These are phyloP conservation scores for Drosophila kokeensis DNA, from an alignment of 2,888 invertebrate species.

Conservation along the genomic window DNA sequence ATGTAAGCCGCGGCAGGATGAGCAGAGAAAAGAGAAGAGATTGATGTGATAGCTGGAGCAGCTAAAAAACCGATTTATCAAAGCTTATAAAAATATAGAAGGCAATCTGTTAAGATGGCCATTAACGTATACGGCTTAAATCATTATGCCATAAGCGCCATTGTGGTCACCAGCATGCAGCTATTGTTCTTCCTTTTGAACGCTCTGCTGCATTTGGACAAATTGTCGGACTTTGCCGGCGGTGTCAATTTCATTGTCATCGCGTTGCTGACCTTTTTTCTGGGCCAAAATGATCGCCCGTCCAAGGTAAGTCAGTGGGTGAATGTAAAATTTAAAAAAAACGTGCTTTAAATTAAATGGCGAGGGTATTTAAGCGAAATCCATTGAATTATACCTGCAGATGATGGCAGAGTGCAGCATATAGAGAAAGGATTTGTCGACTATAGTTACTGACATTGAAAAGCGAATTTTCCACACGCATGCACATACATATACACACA, in stretches of 20 bases:
- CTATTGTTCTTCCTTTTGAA: constrained; percentile 94
- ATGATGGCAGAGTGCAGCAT: constrained; percentile 11
- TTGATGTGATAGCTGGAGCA: constrained; percentile 7
- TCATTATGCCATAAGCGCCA: constrained; percentile 94
- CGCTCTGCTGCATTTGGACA: constrained; percentile 94
- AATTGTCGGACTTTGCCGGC: constrained; percentile 96
- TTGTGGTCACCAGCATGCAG: constrained; percentile 94
- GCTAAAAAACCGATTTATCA: neutral
- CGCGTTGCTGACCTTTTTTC: constrained; percentile 93
- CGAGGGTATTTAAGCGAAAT: constrained; percentile 31
- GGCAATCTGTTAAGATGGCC: constrained; percentile 72
- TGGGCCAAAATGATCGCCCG: constrained; percentile 91
- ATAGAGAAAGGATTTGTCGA: constrained; percentile 26
- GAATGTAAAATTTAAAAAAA: constrained; percentile 19
- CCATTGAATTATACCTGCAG: constrained; percentile 45
- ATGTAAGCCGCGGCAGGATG: constrained; percentile 23
- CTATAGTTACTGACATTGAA: constrained; percentile 68
- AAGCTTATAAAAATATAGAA: neutral
- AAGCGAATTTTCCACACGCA: constrained; percentile 48
- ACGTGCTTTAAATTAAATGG: constrained; percentile 28
- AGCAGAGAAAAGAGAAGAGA: neutral
- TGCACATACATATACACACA: constrained; percentile 5
- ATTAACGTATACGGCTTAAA: constrained; percentile 90
- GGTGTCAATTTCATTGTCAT: constrained; percentile 96
- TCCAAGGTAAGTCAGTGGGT: constrained; percentile 86